These are phyloP conservation scores for Oryzias sinensis DNA, from an alignment of 2,797 vertebrate genomes.

Conservation along the genomic window DNA sequence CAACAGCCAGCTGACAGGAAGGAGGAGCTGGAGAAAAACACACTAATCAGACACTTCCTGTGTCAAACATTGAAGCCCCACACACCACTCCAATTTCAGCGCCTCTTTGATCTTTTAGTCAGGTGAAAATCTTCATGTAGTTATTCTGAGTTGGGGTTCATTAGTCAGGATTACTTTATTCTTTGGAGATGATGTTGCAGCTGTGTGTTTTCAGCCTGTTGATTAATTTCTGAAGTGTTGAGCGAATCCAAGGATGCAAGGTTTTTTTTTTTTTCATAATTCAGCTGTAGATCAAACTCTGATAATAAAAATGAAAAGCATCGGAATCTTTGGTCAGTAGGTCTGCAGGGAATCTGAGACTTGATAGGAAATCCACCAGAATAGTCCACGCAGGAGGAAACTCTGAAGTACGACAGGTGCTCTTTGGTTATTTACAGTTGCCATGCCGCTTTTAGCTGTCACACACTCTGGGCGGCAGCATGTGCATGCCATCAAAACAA, in stretches of 20 bases:
- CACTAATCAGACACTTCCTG: slow-evolving; percentile 54
- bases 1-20: slow-evolving; percentile 61
- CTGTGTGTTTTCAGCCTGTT: slow-evolving; percentile 44
- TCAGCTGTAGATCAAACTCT: neutral
- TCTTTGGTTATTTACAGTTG: slow-evolving; percentile 65
- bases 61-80: slow-evolving; percentile 33
- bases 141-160: slow-evolving; percentile 26
- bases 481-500: slow-evolving; percentile 35
- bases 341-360: slow-evolving; percentile 71
- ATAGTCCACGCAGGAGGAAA: slow-evolving; percentile 66
- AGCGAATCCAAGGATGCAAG: neutral
- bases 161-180: slow-evolving; percentile 7
- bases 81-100: slow-evolving; percentile 12
- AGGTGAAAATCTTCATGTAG: slow-evolving; percentile 15
- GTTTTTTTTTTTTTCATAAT: slow-evolving; percentile 7
- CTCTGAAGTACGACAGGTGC: slow-evolving; percentile 74
- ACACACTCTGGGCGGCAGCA: slow-evolving; percentile 17
- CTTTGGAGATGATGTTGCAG: slow-evolving; percentile 33
- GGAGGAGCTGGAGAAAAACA: slow-evolving; percentile 54
- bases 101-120: slow-evolving; percentile 24
- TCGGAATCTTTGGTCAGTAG: slow-evolving; percentile 49
- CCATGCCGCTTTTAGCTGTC: slow-evolving; percentile 65
- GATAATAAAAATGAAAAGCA: slow-evolving; percentile 55
- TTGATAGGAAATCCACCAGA: slow-evolving; percentile 77
- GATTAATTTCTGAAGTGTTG: slow-evolving; percentile 20